Evolutionary conservation across 2,797 vertebrate species (phyloP), one percentile per base, ranked within the genome.

Genomic region (Enoplosus armatus): DNA sequence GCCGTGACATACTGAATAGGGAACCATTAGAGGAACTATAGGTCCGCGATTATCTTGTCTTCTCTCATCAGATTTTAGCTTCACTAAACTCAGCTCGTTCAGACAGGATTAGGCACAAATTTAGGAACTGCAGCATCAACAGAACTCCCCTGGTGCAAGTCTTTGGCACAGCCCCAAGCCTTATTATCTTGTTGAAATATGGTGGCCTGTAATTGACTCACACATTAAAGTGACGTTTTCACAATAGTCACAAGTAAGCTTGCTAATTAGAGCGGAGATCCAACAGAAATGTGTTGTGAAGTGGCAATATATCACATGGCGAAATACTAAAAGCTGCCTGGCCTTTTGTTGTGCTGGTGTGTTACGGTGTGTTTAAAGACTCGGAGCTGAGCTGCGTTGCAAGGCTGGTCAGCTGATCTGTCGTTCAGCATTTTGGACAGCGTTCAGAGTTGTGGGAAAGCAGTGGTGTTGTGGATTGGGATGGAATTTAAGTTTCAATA

Each of bases 151-250:
- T 15, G 22, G 77, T 43, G 2, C 37, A 18, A 16, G 54, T 67
- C 64, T 72, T 50, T 86, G 84, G 75, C 77, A 33, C 39, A 11
- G 67, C 58, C 12, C 68, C 78, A 72, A 62, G 48, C 71, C 63
- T 77, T 77, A 80, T 85, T 82, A 80, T 75, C 69, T 58, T 22
- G 16, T 63, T 86, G 79, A 89, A 86, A 75, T 72, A 85, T 37
- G 62, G 43, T 56, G 64, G 60, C 71, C 87, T 72, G 50, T 80
- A 90, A 91, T 90, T 80, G 79, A 88, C 78, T 83, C 73, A 15
- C 72, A 63, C 65, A 73, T 87, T 88, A 82, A 85, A 82, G 75
- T 81, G 72, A 70, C 75, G 66, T 85, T 87, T 76, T 26, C 72
- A 84, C 84, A 89, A 85, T 84, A 72, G 79, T 77, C 71, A 47